Percentiles rank a stretch among this genome's conserved stretches.
These are phyloP conservation scores for Epizoanthus fatuus DNA, from an alignment of 92 coral and sea anemone species.

Conservation along the genomic window DNA sequence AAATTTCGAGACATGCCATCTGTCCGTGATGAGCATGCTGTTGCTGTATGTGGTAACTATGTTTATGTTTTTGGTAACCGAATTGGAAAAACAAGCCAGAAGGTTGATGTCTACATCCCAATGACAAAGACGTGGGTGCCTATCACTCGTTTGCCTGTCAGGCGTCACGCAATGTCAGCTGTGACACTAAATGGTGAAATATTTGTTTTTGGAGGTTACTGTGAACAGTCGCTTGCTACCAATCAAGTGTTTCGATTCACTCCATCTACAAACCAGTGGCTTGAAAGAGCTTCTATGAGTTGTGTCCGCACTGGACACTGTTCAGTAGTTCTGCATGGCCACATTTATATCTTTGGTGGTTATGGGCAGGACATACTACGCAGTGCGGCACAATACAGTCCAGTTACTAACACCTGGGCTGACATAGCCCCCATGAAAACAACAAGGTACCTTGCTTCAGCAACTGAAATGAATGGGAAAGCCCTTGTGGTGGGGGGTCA, in stretches of 20 bases:
- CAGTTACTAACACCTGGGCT: constrained; percentile 67
- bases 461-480: constrained; percentile 64
- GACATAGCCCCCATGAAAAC: constrained; percentile 69
- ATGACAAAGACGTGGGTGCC: constrained; percentile 66
- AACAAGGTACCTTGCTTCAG: constrained; percentile 73
- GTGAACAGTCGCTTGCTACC: constrained; percentile 63
- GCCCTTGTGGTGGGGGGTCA: constrained; percentile 79
- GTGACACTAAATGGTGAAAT: constrained; percentile 70
- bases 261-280: constrained; percentile 77
- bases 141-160: constrained; percentile 57
- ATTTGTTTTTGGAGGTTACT: constrained; percentile 82
- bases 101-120: constrained; percentile 77
- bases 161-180: constrained; percentile 73
- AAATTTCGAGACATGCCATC: constrained; percentile 68
- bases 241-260: constrained; percentile 78
- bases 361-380: constrained; percentile 64
- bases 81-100: constrained; percentile 52
- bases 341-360: constrained; percentile 86
- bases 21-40: constrained; percentile 77
- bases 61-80: constrained; percentile 72
- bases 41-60: constrained; percentile 61
- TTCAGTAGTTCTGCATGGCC: constrained; percentile 70
- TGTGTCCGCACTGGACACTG: constrained; percentile 78
- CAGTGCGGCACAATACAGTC: constrained; percentile 65
- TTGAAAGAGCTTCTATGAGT: constrained; percentile 72